phyloP scores from a whole-genome alignment of 53 echinoderm and acorn worm genomes.

The Patiria pectinifera region DNA sequence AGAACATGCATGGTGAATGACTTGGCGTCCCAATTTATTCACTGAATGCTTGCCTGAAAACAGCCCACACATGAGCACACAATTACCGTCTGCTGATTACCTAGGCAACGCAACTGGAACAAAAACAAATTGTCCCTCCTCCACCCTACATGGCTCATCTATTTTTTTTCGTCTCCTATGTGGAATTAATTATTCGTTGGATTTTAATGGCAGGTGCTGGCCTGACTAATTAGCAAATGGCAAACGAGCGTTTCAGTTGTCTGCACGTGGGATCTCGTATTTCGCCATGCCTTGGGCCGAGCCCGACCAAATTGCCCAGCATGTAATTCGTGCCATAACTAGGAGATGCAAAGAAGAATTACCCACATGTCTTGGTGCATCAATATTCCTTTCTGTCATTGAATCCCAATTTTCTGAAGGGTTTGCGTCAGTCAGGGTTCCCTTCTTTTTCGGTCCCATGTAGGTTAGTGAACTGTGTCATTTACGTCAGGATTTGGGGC shows the following conservation, averaged over 20 bases:
- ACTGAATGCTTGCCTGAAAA: background rate
- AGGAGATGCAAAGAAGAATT: slow-evolving; percentile 28
- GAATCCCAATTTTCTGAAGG: background rate
- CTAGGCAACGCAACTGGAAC: slow-evolving; percentile 18
- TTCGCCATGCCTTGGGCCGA: slow-evolving; percentile 27
- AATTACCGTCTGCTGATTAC: slow-evolving; percentile 20
- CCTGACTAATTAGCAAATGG: slow-evolving; percentile 52
- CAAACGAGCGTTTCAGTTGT: slow-evolving; percentile 34
- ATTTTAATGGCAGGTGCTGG: slow-evolving; percentile 51
- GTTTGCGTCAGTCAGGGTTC: background rate
- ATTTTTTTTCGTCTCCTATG: background rate
- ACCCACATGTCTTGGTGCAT: background rate
- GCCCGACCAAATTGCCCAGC: slow-evolving; percentile 18
- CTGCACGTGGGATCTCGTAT: slow-evolving; percentile 28
- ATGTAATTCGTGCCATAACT: slow-evolving; percentile 1
- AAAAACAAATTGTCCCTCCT: background rate
- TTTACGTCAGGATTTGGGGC: background rate
- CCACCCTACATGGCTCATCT: background rate
- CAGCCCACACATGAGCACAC: background rate
- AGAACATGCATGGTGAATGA: background rate
- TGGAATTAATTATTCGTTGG: slow-evolving; percentile 49
- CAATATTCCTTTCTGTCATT: background rate
- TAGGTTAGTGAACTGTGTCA: background rate
- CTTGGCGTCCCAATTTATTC: background rate
- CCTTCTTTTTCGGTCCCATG: background rate